phyloP scores from a whole-genome alignment of 2,797 vertebrate genomes.

The Crocidura indochinensis region DNA sequence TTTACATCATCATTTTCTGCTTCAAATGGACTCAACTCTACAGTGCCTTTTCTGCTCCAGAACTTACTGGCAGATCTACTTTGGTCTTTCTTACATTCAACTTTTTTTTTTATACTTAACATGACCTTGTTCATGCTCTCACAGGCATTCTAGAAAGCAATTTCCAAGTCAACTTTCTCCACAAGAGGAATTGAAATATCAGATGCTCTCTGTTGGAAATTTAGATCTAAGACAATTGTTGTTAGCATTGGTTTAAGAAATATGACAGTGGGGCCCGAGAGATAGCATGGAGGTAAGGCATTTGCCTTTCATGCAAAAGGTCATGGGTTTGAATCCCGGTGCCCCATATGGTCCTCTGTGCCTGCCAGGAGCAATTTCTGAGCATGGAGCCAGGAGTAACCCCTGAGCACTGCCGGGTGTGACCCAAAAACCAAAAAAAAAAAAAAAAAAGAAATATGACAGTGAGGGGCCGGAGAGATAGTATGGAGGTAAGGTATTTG shows the following conservation, averaged over 20 bases:
- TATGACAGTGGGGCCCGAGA: background rate
- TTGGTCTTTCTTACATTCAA: background rate
- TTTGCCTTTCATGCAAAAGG: too few relatives aligned
- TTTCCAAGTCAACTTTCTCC: background rate
- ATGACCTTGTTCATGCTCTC: background rate
- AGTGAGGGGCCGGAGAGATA: too few relatives aligned
- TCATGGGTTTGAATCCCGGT: too few relatives aligned
- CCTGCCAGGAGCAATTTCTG: too few relatives aligned
- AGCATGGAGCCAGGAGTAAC: too few relatives aligned
- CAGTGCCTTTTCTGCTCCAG: background rate
- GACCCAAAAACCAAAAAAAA: too few relatives aligned
- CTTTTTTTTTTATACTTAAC: background rate
- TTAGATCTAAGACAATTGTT: background rate
- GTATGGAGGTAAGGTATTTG: too few relatives aligned
- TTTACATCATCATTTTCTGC: background rate
- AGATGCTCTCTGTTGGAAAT: constrained; percentile 33
- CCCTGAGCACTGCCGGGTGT: too few relatives aligned
- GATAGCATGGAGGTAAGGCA: too few relatives aligned
- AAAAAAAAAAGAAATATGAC: too few relatives aligned
- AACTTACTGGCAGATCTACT: background rate
- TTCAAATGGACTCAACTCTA: background rate
- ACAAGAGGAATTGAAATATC: background rate
- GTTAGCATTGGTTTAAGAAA: constrained; percentile 16
- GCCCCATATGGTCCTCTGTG: too few relatives aligned
- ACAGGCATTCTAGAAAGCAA: background rate